These are phyloP conservation scores for Corythoichthys haematopterus DNA, from an alignment of 2,113 vertebrate genomes.

Conservation along the genomic window DNA sequence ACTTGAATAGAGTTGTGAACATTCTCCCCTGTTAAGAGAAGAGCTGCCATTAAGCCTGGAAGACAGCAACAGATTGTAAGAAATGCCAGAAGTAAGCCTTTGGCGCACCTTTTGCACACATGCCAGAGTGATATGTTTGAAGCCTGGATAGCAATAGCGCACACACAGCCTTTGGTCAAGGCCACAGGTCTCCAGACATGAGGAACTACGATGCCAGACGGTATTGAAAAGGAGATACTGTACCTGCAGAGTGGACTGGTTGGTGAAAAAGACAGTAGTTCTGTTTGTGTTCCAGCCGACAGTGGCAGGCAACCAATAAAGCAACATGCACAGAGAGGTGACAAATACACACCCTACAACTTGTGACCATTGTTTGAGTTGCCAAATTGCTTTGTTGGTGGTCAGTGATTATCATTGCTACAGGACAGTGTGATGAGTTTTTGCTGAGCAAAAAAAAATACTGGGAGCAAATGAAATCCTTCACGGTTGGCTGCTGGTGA, in stretches of 20 bases:
- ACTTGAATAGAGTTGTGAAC: slow-evolving; percentile 18
- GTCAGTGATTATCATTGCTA: slow-evolving; percentile 52
- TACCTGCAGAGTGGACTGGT: slow-evolving; percentile 39
- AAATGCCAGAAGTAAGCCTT: slow-evolving; percentile 42
- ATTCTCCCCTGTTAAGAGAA: slow-evolving; percentile 28
- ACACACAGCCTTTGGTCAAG: slow-evolving; percentile 50
- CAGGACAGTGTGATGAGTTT: slow-evolving; percentile 57
- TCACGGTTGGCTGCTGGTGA: slow-evolving; percentile 54
- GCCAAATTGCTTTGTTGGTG: slow-evolving; percentile 57
- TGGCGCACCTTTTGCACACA: slow-evolving; percentile 46
- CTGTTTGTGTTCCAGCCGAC: slow-evolving; percentile 36
- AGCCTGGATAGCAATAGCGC: slow-evolving; percentile 45
- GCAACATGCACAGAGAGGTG: slow-evolving; percentile 33
- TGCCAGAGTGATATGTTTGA: slow-evolving; percentile 46
- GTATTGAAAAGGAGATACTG: slow-evolving; percentile 30
- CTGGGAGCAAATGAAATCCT: slow-evolving; percentile 42
- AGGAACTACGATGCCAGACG: slow-evolving; percentile 37
- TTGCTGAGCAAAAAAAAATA: slow-evolving; percentile 31
- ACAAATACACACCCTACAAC: slow-evolving; percentile 49
- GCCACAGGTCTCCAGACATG: slow-evolving; percentile 38
- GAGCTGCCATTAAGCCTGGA: slow-evolving; percentile 47
- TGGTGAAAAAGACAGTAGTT: slow-evolving; percentile 37
- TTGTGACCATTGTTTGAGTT: slow-evolving; percentile 62
- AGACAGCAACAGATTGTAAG: slow-evolving; percentile 47
- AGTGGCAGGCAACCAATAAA: slow-evolving; percentile 28